Percentiles rank a stretch among this genome's conserved stretches.
Conservation (phyloP, 2,888 invertebrate species). For the Ferdinandea cuprea region DNA sequence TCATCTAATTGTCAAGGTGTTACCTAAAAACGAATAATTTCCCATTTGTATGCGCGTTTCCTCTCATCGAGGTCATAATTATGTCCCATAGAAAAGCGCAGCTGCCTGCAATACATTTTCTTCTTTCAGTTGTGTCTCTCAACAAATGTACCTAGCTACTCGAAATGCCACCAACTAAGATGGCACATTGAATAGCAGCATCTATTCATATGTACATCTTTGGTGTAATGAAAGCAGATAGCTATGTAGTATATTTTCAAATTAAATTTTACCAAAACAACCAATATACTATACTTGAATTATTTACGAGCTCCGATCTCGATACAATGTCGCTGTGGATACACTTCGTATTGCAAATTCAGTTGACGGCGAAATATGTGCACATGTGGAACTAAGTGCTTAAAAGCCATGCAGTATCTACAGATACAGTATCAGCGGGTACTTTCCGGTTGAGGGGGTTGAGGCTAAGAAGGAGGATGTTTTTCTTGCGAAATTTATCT, state of each 20-base stretch:
- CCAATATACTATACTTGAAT: slow-evolving; percentile 5
- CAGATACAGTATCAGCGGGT: neutral
- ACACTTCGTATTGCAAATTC: slow-evolving; percentile 8
- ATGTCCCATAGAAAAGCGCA: slow-evolving; percentile 19
- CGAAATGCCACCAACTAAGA: slow-evolving; percentile 27
- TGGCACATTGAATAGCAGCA: neutral
- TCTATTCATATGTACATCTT: neutral
- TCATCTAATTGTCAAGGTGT: slow-evolving; percentile 37
- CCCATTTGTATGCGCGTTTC: slow-evolving; percentile 22
- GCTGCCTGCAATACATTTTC: slow-evolving; percentile 36
- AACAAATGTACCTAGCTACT: neutral
- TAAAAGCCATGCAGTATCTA: slow-evolving; percentile 15
- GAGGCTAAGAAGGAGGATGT: slow-evolving; percentile 1
- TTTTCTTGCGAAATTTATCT: slow-evolving; percentile 38
- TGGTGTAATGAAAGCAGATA: slow-evolving; percentile 1
- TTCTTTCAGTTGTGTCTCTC: slow-evolving; percentile 6
- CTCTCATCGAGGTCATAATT: slow-evolving; percentile 16
- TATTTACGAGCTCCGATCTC: neutral
- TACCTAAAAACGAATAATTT: slow-evolving; percentile 33
- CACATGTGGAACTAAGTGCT: slow-evolving; percentile 58
- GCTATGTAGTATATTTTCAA: slow-evolving; percentile 12
- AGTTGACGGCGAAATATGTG: slow-evolving; percentile 36
- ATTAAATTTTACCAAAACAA: slow-evolving; percentile 12
- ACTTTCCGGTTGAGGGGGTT: slow-evolving; percentile 3
- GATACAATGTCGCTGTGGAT: slow-evolving; percentile 17